These are phyloP conservation scores for Brachionus rotundiformis DNA, from an alignment of 1,140 invertebrate genomes.

Conservation along the genomic window DNA sequence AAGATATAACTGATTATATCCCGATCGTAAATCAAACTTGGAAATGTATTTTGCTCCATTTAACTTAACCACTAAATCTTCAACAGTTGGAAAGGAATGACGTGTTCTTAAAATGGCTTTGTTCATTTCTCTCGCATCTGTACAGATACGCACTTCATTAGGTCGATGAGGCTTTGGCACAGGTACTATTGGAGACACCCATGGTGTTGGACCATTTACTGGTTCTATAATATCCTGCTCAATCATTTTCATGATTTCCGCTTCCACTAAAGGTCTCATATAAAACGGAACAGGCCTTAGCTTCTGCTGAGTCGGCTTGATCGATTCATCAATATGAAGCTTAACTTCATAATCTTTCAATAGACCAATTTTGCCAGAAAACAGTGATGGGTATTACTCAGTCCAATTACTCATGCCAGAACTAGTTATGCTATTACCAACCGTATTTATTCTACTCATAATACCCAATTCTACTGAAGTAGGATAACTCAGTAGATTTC, in stretches of 20 bases:
- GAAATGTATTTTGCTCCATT: background rate
- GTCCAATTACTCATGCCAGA: background rate
- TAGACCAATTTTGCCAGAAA: background rate
- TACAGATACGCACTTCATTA: slow-evolving; percentile 21
- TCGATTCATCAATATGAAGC: background rate
- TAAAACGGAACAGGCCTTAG: background rate
- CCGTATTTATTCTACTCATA: background rate
- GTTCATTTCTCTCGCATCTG: background rate
- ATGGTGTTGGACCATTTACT: slow-evolving; percentile 55
- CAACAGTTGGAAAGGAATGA: background rate
- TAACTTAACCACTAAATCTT: background rate
- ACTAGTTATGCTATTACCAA: background rate
- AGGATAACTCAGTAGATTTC: background rate
- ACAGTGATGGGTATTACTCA: background rate
- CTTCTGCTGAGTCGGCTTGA: background rate
- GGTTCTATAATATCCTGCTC: slow-evolving; percentile 56
- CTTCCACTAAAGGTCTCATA: background rate
- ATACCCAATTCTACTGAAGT: background rate
- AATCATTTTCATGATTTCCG: background rate
- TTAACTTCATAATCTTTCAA: background rate
- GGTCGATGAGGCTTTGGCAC: slow-evolving; percentile 54
- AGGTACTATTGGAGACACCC: slow-evolving; percentile 57
- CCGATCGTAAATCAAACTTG: background rate
- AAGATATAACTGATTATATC: background rate
- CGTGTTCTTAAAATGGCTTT: background rate